phyloP scores from a whole-genome alignment of 1,140 invertebrate species.

The Sesamia nonagrioides region DNA sequence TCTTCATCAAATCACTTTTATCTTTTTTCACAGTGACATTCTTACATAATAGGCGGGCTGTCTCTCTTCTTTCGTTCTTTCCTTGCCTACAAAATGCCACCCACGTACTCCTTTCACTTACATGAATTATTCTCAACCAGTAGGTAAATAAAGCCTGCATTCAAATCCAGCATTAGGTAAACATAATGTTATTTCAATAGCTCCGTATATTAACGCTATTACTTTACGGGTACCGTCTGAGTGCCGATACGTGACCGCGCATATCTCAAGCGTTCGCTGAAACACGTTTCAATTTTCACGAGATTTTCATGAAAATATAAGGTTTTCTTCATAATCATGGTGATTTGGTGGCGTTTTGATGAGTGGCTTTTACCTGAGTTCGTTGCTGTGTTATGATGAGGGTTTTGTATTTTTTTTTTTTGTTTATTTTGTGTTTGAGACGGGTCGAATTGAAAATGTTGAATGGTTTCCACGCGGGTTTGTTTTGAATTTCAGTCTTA shows the following conservation, averaged over 20 bases:
- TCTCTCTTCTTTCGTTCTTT: not conserved
- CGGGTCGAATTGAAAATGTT: not conserved
- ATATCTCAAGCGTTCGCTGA: constrained; percentile 35
- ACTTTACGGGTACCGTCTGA: constrained; percentile 45
- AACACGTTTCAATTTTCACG: constrained; percentile 51
- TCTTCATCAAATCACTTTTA: no score
- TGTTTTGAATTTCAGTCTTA: no score
- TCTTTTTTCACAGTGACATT: no score
- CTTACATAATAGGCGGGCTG: no score
- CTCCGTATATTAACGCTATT: constrained; percentile 42
- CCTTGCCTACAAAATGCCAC: not conserved
- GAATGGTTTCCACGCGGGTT: not conserved
- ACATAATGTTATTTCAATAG: constrained; percentile 32
- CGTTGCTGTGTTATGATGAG: not conserved
- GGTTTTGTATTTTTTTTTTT: constrained; percentile 10
- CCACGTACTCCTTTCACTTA: constrained; percentile 17
- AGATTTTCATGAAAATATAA: constrained; percentile 43
- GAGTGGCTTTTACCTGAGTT: not conserved
- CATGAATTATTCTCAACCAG: constrained; percentile 28
- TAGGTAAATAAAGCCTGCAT: constrained; percentile 36
- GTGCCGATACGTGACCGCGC: constrained; percentile 52
- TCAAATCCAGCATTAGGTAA: constrained; percentile 44
- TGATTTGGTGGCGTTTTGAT: constrained; percentile 26
- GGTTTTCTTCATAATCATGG: constrained; percentile 36
- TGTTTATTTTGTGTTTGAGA: not conserved